These are phyloP conservation scores for Valencia hispanica DNA, from an alignment of 2,797 vertebrate genomes.

Conservation along the genomic window DNA sequence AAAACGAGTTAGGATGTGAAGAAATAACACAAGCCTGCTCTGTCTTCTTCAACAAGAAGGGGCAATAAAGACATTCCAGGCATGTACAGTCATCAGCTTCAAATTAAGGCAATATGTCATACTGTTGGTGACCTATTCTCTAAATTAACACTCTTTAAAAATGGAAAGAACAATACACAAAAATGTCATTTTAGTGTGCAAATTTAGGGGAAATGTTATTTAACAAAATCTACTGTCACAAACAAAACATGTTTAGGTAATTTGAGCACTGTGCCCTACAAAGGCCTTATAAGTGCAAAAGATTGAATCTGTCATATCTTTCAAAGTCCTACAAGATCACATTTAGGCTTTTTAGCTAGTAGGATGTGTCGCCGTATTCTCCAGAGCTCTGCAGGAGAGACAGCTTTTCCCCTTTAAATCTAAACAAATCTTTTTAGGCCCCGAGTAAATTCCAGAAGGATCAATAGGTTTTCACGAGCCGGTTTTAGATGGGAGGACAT, in stretches of 20 bases:
- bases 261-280: neutral
- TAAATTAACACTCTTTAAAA: conserved; percentile 20
- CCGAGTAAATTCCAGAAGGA: conserved; percentile 16
- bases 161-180: conserved; percentile 16
- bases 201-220: neutral
- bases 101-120: conserved; percentile 12
- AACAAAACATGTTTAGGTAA: neutral
- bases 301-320: conserved; percentile 19
- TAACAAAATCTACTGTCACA: neutral
- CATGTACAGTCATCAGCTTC: conserved; percentile 29
- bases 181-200: conserved; percentile 20
- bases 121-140: conserved; percentile 5
- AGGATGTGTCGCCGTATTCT: conserved; percentile 27
- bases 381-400: conserved; percentile 18
- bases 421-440: conserved; percentile 27
- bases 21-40: conserved; percentile 23
- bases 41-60: conserved; percentile 21
- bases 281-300: neutral
- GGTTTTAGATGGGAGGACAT: conserved; percentile 88
- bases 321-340: conserved; percentile 15
- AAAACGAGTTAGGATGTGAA: conserved; percentile 50
- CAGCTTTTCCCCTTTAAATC: conserved; percentile 26
- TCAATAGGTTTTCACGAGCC: conserved; percentile 38
- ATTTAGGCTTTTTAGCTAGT: conserved; percentile 4
- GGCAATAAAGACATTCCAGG: conserved; percentile 22